Percentiles rank a stretch among this genome's conserved stretches.
phyloP scores from a whole-genome alignment of 2,888 invertebrate genomes.

The Diplolepis rosae region DNA sequence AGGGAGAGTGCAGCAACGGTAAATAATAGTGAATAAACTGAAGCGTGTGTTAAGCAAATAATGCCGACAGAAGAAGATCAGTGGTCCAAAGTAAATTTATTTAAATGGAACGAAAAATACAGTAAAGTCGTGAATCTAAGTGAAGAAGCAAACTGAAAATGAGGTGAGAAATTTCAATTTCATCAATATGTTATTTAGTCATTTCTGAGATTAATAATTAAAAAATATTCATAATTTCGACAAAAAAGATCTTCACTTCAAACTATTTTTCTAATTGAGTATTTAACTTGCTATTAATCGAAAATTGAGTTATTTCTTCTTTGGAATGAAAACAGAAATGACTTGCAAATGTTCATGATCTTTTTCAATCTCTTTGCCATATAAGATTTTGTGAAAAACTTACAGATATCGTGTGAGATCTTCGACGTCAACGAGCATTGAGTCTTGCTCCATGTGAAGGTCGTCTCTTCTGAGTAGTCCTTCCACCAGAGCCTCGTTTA shows the following conservation, averaged over 20 bases:
- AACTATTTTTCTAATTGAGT: no score
- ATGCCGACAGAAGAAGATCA: background rate
- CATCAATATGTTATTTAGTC: no score
- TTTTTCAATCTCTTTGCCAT: background rate
- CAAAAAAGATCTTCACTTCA: no score
- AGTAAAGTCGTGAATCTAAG: background rate
- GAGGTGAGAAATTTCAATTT: background rate
- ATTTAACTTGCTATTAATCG: background rate
- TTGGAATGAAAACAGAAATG: no score
- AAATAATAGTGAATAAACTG: no score
- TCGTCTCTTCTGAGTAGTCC: conserved; percentile 94
- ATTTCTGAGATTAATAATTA: no score
- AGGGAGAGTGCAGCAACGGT: conserved; percentile 54
- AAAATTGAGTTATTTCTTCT: background rate
- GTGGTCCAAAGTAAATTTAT: background rate
- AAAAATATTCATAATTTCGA: no score
- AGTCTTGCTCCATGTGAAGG: conserved; percentile 97
- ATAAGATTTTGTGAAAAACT: conserved; percentile 71
- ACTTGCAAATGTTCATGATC: background rate
- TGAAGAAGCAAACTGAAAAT: background rate
- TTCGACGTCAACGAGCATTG: conserved; percentile 97
- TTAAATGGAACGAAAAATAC: background rate
- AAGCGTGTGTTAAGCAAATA: background rate
- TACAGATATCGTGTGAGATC: conserved; percentile 93
- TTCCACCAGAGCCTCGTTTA: conserved; percentile 93